A percentile compares a stretch with the other conserved stretches of the same genome.
Conservation (phyloP, 1,140 invertebrate genomes). For the Pogonognathellus flavescens region DNA sequence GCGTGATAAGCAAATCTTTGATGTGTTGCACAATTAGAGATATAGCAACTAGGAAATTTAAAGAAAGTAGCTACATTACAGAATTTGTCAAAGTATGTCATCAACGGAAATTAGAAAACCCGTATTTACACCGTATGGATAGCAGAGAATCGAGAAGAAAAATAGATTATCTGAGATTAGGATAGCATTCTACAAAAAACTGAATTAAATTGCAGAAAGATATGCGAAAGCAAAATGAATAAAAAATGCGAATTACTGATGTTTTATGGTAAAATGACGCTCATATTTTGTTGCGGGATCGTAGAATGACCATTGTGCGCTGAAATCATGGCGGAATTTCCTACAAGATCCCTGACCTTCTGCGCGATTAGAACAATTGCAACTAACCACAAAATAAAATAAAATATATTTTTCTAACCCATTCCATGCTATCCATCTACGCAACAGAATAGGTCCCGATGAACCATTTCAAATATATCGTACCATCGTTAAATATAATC, state of each 20-base stretch:
- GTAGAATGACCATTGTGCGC: slow-evolving; percentile 12
- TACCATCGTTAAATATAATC: too few relatives aligned
- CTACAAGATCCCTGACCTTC: slow-evolving; percentile 87
- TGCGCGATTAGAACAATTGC: slow-evolving; percentile 99
- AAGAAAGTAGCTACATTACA: neutral
- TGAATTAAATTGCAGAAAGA: neutral
- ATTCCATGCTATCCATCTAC: slow-evolving; percentile 20
- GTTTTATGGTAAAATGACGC: neutral
- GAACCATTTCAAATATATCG: too few relatives aligned
- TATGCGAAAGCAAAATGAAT: neutral
- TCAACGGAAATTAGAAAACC: neutral
- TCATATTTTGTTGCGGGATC: neutral
- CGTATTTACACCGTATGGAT: slow-evolving; percentile 10
- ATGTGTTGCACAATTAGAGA: slow-evolving; percentile 62
- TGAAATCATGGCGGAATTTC: slow-evolving; percentile 7
- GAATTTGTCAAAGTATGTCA: neutral
- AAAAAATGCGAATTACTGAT: neutral
- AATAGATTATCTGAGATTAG: neutral
- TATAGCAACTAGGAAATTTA: slow-evolving; percentile 55
- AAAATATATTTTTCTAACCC: slow-evolving; percentile 20
- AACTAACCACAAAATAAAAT: slow-evolving; percentile 84
- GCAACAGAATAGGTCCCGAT: neutral
- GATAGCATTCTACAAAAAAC: neutral
- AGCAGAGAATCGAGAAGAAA: slow-evolving; percentile 30
- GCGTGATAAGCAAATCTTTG: slow-evolving; percentile 52